phyloP scores from a whole-genome alignment of 1,140 invertebrate genomes.

The Drosophila fuyamai region DNA sequence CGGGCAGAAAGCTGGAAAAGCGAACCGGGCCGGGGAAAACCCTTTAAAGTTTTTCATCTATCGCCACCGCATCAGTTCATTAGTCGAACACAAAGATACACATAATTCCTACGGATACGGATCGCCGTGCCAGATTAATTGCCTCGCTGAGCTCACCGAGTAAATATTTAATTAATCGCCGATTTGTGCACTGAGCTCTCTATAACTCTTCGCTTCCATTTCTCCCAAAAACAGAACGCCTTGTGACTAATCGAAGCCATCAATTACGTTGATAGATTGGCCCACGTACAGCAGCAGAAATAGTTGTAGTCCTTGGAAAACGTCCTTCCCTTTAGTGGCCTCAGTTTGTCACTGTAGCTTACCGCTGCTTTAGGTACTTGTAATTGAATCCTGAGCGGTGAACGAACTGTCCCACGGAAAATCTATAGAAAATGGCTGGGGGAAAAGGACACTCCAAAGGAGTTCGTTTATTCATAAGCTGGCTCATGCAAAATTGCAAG shows the following conservation, averaged over 20 bases:
- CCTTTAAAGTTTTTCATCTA: conserved; percentile 41
- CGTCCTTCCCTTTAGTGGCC: conserved; percentile 20
- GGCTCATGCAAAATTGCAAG: conserved; percentile 68
- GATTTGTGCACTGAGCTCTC: conserved; percentile 78
- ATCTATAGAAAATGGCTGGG: neutral
- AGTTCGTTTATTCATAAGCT: conserved; percentile 61
- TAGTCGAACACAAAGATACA: conserved; percentile 66
- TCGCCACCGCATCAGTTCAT: conserved; percentile 59
- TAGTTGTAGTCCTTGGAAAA: conserved; percentile 32
- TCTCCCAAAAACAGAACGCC: conserved; percentile 50
- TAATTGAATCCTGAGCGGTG: conserved; percentile 65
- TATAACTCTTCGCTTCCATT: conserved; percentile 35
- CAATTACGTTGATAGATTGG: conserved; percentile 84
- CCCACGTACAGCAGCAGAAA: conserved; percentile 50
- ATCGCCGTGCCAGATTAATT: conserved; percentile 72
- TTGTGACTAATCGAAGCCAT: conserved; percentile 84
- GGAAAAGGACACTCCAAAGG: conserved; percentile 3
- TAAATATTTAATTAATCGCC: conserved; percentile 80
- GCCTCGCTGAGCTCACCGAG: conserved; percentile 42
- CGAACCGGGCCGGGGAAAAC: neutral
- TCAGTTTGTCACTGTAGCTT: conserved; percentile 72
- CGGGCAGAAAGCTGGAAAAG: conserved; percentile 31
- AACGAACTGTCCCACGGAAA: conserved; percentile 29
- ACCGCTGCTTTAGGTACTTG: conserved; percentile 74
- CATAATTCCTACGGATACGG: conserved; percentile 14